Conservation (phyloP, 2,888 invertebrate genomes). For the Lasioglossum malachurum region DNA sequence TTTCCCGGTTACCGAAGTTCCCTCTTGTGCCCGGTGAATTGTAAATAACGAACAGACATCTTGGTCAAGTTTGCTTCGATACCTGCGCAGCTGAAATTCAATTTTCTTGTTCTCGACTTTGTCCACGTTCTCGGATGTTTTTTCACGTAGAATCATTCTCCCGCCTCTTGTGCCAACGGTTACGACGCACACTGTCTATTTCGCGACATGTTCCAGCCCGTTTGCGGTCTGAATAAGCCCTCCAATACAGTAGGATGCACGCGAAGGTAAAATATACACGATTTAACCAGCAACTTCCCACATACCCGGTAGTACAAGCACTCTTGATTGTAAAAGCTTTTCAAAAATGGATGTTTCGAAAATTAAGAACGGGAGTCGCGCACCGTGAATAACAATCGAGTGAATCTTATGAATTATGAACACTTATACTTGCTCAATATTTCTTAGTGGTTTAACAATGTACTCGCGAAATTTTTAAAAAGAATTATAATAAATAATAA, state of each 20-base stretch:
- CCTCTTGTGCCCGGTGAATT: too few relatives aligned
- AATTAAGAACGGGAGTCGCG: background rate
- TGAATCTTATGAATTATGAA: too few relatives aligned
- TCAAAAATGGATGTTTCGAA: background rate
- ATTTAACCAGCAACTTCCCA: background rate
- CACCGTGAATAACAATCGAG: background rate
- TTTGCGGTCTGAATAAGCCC: slow-evolving; percentile 5
- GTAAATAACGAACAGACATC: too few relatives aligned
- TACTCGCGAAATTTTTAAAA: too few relatives aligned
- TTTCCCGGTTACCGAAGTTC: too few relatives aligned
- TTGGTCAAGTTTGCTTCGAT: background rate
- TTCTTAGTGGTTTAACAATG: too few relatives aligned
- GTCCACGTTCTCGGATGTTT: background rate
- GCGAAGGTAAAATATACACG: background rate
- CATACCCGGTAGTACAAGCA: background rate
- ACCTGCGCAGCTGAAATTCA: background rate
- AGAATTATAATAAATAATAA: background rate
- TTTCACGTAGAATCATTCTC: background rate
- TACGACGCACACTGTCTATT: background rate
- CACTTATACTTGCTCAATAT: too few relatives aligned
- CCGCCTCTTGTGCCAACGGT: background rate
- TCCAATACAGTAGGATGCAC: background rate
- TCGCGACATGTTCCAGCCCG: background rate
- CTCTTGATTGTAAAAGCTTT: background rate
- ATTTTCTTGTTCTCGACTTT: background rate